Evolutionary conservation across 2,888 invertebrate species (phyloP).

Genomic region (Caenorhabditis macrosperma): DNA sequence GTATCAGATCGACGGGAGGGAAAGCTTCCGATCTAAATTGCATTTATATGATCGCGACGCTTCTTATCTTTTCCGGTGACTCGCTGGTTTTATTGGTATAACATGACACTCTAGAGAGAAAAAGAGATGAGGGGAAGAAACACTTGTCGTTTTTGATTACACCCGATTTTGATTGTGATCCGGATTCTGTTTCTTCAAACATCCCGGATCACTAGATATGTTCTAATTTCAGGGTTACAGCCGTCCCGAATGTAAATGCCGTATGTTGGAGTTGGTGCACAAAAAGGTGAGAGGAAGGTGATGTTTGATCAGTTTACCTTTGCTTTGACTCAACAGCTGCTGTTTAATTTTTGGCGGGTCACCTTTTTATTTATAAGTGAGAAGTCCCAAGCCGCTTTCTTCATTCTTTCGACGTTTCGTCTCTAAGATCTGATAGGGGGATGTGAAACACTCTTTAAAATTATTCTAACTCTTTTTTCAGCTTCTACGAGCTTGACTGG

Average conservation of each 20-base stretch:
- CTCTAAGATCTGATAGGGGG: no score
- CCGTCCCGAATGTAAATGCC: slow-evolving; percentile 57
- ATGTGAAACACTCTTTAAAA: no score
- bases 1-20: slow-evolving; percentile 23
- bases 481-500: slow-evolving; percentile 60
- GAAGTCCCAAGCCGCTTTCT: background rate
- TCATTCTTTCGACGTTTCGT: background rate
- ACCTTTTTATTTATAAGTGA: slow-evolving; percentile 7
- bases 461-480: no score
- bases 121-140: background rate
- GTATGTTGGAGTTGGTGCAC: slow-evolving; percentile 67
- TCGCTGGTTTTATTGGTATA: slow-evolving; percentile 1
- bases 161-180: background rate
- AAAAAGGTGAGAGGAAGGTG: slow-evolving; percentile 61
- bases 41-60: background rate
- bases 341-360: slow-evolving; percentile 15
- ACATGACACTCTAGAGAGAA: background rate
- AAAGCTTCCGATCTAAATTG: slow-evolving; percentile 8
- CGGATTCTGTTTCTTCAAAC: background rate
- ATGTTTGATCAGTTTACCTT: slow-evolving; percentile 5
- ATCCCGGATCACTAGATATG: background rate
- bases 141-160: background rate
- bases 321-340: slow-evolving; percentile 36
- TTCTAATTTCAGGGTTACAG: slow-evolving; percentile 9
- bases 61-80: background rate